Conservation (phyloP, 2,113 vertebrate species). For the Epinephelus cyanopodus region DNA sequence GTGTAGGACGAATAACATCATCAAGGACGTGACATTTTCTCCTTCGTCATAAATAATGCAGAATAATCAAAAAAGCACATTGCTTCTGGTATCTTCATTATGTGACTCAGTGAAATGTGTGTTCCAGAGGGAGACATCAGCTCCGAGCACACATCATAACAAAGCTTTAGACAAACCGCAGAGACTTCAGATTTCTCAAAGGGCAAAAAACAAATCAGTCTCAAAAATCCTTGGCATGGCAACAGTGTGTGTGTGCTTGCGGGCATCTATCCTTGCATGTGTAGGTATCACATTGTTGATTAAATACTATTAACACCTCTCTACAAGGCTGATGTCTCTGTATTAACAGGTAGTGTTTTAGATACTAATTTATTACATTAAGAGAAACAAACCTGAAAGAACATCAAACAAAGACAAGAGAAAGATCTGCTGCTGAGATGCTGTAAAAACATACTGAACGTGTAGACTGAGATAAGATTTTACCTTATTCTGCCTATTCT, state of each 20-base stretch:
- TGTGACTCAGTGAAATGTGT: constrained; percentile 38
- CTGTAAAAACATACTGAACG: constrained; percentile 7
- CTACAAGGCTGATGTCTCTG: constrained; percentile 32
- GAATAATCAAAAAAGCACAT: constrained; percentile 18
- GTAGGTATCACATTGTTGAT: constrained; percentile 5
- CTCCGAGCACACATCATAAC: constrained; percentile 13
- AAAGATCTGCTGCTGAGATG: constrained; percentile 48
- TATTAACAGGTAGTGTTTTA: constrained; percentile 32
- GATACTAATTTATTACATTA: neutral
- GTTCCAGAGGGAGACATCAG: constrained; percentile 30
- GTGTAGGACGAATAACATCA: neutral
- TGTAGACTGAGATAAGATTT: neutral
- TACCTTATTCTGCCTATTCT: neutral
- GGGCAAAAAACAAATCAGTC: constrained; percentile 7
- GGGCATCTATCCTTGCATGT: too few relatives aligned
- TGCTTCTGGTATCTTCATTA: constrained; percentile 44
- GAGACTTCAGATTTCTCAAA: constrained; percentile 31
- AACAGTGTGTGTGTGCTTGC: neutral
- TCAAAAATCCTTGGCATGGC: constrained; percentile 26
- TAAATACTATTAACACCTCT: constrained; percentile 51
- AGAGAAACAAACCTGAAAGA: constrained; percentile 20
- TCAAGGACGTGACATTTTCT: constrained; percentile 40
- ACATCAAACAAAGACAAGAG: constrained; percentile 36
- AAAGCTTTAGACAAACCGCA: constrained; percentile 35
- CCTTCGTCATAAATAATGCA: constrained; percentile 46